Conservation (phyloP, 2,797 vertebrate species). For the Bradypodion pumilum region DNA sequence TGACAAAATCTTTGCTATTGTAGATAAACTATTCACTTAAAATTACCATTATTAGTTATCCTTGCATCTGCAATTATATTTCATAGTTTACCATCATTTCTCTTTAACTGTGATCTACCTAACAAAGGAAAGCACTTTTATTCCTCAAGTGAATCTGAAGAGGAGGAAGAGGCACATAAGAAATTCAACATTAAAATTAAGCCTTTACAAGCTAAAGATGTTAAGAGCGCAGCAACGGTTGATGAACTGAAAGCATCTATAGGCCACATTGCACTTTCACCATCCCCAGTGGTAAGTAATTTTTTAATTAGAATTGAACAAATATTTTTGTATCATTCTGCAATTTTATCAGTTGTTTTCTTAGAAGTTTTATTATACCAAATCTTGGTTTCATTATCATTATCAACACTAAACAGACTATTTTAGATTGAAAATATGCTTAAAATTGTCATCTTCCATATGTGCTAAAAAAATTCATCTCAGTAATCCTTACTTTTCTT, state of each 20-base stretch:
- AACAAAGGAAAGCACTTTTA: constrained; percentile 92
- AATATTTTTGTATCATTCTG: neutral
- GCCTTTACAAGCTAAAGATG: constrained; percentile 87
- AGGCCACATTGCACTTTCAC: constrained; percentile 93
- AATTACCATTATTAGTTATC: neutral
- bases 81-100: neutral
- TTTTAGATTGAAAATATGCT: neutral
- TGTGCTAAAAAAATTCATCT: neutral
- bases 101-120: constrained; percentile 86
- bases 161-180: constrained; percentile 92
- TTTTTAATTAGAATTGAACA: neutral
- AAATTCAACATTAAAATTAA: constrained; percentile 98
- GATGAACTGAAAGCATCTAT: constrained; percentile 94
- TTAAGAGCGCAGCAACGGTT: constrained; percentile 85
- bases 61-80: neutral
- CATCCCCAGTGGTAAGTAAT: constrained; percentile 91
- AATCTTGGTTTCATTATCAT: neutral
- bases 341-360: neutral
- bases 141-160: constrained; percentile 96
- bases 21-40: neutral
- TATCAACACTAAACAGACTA: neutral
- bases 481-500: neutral
- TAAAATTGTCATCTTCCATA: neutral
- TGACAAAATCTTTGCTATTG: neutral
- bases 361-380: neutral